Base-by-base conservation (phyloP, 2,888 invertebrate species). In the Cheilosia variabilis region DNA sequence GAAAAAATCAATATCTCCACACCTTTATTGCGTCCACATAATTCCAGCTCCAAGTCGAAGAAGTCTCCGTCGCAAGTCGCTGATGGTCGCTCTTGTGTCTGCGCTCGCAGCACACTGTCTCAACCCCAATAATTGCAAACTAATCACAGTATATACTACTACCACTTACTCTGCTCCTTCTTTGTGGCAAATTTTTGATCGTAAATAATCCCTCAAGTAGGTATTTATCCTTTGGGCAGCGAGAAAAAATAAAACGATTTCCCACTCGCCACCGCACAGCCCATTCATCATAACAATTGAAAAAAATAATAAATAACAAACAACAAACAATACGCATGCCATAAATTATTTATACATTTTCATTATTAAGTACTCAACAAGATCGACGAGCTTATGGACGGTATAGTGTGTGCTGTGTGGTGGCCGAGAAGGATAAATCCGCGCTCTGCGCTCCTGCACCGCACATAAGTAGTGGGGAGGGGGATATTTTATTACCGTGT, bases 361-460 rank as follows among this genome's bases (percentile, higher is more conserved):
- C 77, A 69, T 69, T 78, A 63, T 78, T 69, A 50, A 78, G 77
- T 71, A 69, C 77, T 78, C 69, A 78, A 78, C 37, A 69, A 76
- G 76, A 76, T 68, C 66, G 76, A 68, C 52, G 43, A 47, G 24
- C 72, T 10, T 27, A 22, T 22, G 47, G 47, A 9, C 7, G 17
- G 47, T 10, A 45, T 15, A 17, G 17, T 31, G 50, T 45, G 58
- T 19, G 41, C 27, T 17, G 27, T 6, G 1, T 27, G 27, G 43
- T 15, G 60, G 45, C 45, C 13, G 45, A 27, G 41, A 19, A 62
- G 62, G 53, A 62, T 34, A 24, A 50, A 10, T 10, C 7, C 6
- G 6, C 27, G 27, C 27, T 10, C 7, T 5, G 6, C 27, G 27
- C 27, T 27, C 27, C 27, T 27, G 5, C 6, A 27, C 6, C 7